Evolutionary conservation across 92 coral and sea anemone species (phyloP).

Genomic region (Zoanthus sociatus): DNA sequence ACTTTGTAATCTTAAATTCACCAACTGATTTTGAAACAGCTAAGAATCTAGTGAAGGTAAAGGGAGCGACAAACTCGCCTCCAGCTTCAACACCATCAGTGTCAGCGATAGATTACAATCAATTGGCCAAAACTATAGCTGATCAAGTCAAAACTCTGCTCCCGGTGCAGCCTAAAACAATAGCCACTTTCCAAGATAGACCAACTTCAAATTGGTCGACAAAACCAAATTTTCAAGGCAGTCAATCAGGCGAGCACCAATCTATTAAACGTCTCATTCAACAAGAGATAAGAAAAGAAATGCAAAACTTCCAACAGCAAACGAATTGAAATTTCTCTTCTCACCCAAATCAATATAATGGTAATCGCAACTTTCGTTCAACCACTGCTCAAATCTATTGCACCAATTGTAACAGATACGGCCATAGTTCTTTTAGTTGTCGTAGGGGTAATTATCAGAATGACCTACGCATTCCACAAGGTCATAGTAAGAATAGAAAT

Average conservation of each 20-base stretch:
- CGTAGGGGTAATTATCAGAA: background rate
- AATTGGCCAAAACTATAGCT: constrained; percentile 1
- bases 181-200: background rate
- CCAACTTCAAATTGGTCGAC: background rate
- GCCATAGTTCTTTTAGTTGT: background rate
- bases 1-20: background rate
- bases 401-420: background rate
- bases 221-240: background rate
- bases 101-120: background rate
- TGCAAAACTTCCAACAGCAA: background rate
- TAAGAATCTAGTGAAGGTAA: background rate
- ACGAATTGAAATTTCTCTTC: background rate
- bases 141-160: background rate
- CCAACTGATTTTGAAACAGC: background rate
- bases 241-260: background rate
- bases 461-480: background rate
- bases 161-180: background rate
- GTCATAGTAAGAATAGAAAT: background rate
- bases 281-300: background rate
- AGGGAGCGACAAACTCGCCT: background rate
- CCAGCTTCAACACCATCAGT: background rate
- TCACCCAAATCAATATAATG: background rate
- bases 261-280: background rate
- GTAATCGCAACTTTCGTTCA: background rate
- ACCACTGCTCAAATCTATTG: constrained; percentile 2